These are phyloP conservation scores for Corythoichthys haematopterus DNA, from an alignment of 2,113 vertebrate species.

Conservation along the genomic window DNA sequence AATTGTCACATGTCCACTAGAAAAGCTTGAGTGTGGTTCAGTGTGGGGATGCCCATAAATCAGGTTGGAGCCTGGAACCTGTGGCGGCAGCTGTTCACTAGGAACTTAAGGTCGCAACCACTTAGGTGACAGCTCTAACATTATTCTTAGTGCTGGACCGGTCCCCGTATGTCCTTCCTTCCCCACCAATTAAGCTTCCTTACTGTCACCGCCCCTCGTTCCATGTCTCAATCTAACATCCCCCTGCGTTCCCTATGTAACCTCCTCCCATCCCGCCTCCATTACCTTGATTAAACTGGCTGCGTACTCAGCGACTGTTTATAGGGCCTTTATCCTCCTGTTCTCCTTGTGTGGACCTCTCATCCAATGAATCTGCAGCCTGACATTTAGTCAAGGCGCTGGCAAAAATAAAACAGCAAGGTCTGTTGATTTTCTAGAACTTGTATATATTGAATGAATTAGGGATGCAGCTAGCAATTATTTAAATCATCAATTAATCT, in stretches of 20 bases:
- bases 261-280: constrained; percentile 42
- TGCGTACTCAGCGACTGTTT: constrained; percentile 24
- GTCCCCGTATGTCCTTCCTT: constrained; percentile 8
- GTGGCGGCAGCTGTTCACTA: constrained; percentile 40
- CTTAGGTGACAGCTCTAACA: constrained; percentile 47
- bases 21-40: constrained; percentile 25
- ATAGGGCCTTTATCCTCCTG: constrained; percentile 16
- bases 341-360: background rate
- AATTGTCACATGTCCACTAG: constrained; percentile 16
- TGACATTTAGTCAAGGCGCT: constrained; percentile 3
- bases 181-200: constrained; percentile 40
- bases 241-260: constrained; percentile 1
- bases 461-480: no score
- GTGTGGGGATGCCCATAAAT: constrained; percentile 46
- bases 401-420: background rate
- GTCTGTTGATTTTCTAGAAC: background rate
- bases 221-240: constrained; percentile 21
- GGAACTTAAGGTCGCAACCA: constrained; percentile 36
- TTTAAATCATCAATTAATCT: no score
- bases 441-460: no score
- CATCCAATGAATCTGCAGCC: constrained; percentile 11
- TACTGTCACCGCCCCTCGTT: background rate
- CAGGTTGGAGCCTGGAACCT: constrained; percentile 27
- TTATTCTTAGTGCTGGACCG: background rate
- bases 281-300: constrained; percentile 63